Base-by-base conservation (phyloP, 2,888 invertebrate species). In the Noctua fimbriata region DNA sequence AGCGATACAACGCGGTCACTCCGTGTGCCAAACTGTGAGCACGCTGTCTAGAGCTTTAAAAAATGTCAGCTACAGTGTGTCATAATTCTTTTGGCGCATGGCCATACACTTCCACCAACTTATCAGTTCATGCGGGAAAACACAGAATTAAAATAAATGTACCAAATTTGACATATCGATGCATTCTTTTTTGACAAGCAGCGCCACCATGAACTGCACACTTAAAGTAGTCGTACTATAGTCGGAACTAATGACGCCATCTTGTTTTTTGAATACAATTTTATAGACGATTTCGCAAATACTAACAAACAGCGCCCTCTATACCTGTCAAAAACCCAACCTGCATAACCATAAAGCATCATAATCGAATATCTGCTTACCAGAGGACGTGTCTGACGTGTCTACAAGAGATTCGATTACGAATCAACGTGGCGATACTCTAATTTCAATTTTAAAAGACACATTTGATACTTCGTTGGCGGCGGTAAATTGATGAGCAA, bases 11-110 rank as follows among this genome's bases (percentile, higher is more conserved):
- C 73, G 47, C 65, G 73, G 70, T 72, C 72, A 55, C 41, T 32
- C 12, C 73, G 72, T 67, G 79, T 88, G 87, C 88, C 87, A 86
- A 88, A 65, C 55, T 44, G 32, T 63, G 65, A 80, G 28, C 73
- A 78, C 76, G 78, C 82, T 77, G 82, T 87, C 76, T 88, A 73
- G 70, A n/a, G 21, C 4, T 73, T 58, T 65, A 58, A 71, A 71
- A 79, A 88, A 88, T 76, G 78, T 74, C 77, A 79, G 71, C 49
- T 76, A 72, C 47, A 44, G 24, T 67, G 67, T 24, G n/a, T 67
- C 67, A 67, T 67, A 44, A 63, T 16, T 67, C 41, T 44, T 67
- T 67, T 44, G n/a, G 41, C 67, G 67, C n/a, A 9, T 9, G n/a
- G 66, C 24, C 65, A 66, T 14, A 24, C 14, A 47, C 47, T 47